These are phyloP conservation scores for Pygoscelis antarcticus DNA, from an alignment of 2,113 vertebrate species.

Conservation along the genomic window DNA sequence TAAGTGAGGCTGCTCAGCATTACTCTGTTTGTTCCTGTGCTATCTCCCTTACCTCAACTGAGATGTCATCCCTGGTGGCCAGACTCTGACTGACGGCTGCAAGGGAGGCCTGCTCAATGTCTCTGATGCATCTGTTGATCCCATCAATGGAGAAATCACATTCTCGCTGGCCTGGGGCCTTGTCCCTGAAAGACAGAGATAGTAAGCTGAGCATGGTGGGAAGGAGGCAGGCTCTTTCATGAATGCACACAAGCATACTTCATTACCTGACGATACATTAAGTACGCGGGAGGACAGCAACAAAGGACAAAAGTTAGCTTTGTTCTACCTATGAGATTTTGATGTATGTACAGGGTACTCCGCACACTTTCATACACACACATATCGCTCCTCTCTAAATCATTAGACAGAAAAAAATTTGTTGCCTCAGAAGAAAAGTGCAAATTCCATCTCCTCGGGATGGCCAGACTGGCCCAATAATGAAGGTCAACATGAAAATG, in stretches of 20 bases:
- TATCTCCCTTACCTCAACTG: constrained; percentile 85
- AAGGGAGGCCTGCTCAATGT: constrained; percentile 96
- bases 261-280: neutral
- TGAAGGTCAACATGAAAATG: neutral
- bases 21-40: neutral
- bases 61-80: constrained; percentile 95
- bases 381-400: neutral
- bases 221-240: neutral
- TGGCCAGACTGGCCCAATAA: neutral
- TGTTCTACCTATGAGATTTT: neutral
- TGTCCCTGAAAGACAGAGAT: constrained; percentile 82
- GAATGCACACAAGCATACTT: rapidly evolving
- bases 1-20: neutral
- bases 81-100: constrained; percentile 92
- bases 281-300: neutral
- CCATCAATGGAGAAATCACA: constrained; percentile 96
- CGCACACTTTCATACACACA: neutral
- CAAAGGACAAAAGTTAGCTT: neutral
- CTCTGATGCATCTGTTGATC: constrained; percentile 94
- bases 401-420: neutral
- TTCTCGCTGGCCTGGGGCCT: constrained; percentile 95
- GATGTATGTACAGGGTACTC: neutral
- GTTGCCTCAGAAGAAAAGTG: neutral
- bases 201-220: rapidly evolving
- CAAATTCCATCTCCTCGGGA: neutral